phyloP scores from a whole-genome alignment of 2,113 vertebrate species.

The Aldabrachelys gigantea region DNA sequence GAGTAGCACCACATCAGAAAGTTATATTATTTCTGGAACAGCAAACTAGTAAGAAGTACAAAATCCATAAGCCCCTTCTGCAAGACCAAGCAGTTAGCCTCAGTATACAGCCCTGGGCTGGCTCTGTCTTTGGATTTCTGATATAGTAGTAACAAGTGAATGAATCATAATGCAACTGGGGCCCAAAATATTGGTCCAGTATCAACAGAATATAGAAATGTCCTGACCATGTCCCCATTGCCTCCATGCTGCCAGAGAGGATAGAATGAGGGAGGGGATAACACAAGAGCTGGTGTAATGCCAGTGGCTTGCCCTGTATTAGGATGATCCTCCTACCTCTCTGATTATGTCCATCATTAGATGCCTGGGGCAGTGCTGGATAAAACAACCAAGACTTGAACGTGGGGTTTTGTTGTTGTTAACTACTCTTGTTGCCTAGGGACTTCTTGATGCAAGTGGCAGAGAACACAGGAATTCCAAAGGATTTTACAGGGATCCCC shows the following conservation, averaged over 20 bases:
- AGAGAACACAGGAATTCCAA: not conserved
- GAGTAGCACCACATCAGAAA: constrained; percentile 9
- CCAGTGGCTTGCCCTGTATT: not conserved
- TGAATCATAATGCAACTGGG: fast-evolving
- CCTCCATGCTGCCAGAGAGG: not conserved
- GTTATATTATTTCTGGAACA: not conserved
- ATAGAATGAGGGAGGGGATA: not conserved
- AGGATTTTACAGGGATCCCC: not conserved
- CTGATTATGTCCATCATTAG: not conserved
- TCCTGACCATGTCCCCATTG: not conserved
- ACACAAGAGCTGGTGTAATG: not conserved
- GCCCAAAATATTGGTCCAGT: fast-evolving
- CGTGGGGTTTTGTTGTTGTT: not conserved
- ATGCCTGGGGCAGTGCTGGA: fast-evolving
- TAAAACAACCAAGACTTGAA: not conserved
- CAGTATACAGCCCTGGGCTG: not conserved
- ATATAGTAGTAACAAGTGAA: not conserved
- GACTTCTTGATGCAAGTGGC: not conserved
- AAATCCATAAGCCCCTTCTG: not conserved
- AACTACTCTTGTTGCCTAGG: not conserved
- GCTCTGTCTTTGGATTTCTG: not conserved
- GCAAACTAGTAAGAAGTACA: not conserved
- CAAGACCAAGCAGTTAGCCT: not conserved
- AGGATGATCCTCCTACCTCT: not conserved
- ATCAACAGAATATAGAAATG: too few species aligned